Conservation (phyloP, 1,140 invertebrate genomes). For the Babylonia areolata region DNA sequence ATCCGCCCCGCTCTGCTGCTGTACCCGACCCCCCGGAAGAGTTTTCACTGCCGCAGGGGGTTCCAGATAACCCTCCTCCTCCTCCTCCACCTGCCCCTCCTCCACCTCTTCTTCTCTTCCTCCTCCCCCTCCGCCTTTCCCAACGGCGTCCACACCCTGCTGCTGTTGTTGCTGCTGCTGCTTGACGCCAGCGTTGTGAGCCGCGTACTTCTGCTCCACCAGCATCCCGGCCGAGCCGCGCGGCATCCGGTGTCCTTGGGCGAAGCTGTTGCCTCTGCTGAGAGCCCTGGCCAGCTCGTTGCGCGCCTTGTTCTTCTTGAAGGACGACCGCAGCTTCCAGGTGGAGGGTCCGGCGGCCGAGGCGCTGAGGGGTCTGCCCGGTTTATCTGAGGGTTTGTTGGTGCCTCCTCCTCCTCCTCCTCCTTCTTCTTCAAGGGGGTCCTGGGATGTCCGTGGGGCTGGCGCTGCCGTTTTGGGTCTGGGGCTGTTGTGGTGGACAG, state of each 20-base stretch:
- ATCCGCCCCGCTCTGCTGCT: background rate
- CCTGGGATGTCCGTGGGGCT: background rate
- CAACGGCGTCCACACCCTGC: background rate
- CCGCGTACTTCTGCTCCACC: slow-evolving; percentile 43
- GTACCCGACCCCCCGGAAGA: background rate
- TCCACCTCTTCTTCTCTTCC: background rate
- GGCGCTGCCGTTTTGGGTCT: slow-evolving; percentile 34
- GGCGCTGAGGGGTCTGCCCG: slow-evolving; percentile 26
- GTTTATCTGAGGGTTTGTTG: background rate
- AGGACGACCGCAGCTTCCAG: slow-evolving; percentile 38
- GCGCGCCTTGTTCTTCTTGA: slow-evolving; percentile 57
- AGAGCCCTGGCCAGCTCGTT: slow-evolving; percentile 57
- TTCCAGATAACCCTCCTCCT: background rate
- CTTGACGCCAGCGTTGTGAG: slow-evolving; percentile 22
- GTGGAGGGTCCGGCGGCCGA: background rate
- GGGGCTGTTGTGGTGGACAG: background rate
- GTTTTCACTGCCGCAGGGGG: background rate
- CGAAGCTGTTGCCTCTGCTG: slow-evolving; percentile 38
- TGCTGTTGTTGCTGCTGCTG: background rate
- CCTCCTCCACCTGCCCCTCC: too few relatives aligned
- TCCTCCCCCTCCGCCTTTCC: background rate
- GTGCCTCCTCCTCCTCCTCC: background rate
- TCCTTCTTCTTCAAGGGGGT: background rate
- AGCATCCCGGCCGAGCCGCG: slow-evolving; percentile 28
- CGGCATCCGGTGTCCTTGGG: slow-evolving; percentile 9